Base-by-base conservation (phyloP, 2,888 invertebrate species). In the Branchipolynoe longqiensis region DNA sequence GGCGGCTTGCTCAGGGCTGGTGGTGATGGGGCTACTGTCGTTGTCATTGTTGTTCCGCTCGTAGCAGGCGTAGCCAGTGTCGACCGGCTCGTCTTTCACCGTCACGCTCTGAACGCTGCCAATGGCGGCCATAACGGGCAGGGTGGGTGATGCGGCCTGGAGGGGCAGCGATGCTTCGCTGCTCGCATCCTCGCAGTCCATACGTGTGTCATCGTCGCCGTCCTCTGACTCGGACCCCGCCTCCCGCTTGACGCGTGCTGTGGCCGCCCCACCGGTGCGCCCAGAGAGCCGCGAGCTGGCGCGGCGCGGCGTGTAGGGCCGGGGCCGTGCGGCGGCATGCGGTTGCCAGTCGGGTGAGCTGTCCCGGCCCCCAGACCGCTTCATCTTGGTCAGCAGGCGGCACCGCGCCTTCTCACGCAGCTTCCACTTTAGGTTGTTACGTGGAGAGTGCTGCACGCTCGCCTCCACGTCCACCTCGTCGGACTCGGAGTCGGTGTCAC, bases 351-450 rank as follows among this genome's bases (percentile, higher is more conserved):
- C 78, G 8, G 48, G 48, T 1, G 78, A 78, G 25, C 31, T 48
- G 22, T 41, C 48, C 3, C 54, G 78, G 3, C n/a, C 48, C 0
- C 22, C 28, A 14, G 48, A 12, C 28, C 22, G 28, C 28, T 78
- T 78, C 48, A 78, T 78, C 48, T 78, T 78, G 31, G 78, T 48
- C 48, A 78, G 78, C 12, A 78, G 78, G 2, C 78, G 78, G 14
- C 48, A 78, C 14, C 78, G 78, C 3, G 78, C 78, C 25, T 54
- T 78, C 31, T 78, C n/a, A 31, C 78, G 41, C 78, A 78, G 78
- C 48, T 78, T 78, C 78, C 78, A 78, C 33, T 78, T 78, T 0
- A 78, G 54, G 28, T 78, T 78, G 41, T 41, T 41, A 14, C 54
- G 78, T 41, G 78, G 78, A 1, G 41, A 18, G 33, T 14, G 33